Conservation (phyloP, 2,888 invertebrate species). For the Acronicta alni region DNA sequence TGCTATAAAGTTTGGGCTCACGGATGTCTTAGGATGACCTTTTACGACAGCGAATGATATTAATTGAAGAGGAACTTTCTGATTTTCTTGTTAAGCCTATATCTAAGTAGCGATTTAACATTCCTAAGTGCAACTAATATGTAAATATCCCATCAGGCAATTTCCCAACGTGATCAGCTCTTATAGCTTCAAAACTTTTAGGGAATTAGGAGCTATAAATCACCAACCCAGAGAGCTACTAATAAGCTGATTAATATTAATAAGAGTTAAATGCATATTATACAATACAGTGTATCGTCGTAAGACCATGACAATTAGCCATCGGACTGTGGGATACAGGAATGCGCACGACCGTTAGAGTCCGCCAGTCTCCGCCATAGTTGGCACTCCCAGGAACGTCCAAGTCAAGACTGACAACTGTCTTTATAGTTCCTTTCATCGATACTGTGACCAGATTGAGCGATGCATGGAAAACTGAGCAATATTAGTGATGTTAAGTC, state of each 20-base stretch:
- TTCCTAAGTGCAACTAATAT: too few species aligned
- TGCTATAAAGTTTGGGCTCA: slow-evolving; percentile 25
- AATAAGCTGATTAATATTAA: slow-evolving; percentile 26
- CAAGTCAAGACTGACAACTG: slow-evolving; percentile 28
- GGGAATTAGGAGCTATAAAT: too few species aligned
- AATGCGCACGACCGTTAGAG: slow-evolving; percentile 86
- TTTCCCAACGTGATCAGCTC: too few species aligned
- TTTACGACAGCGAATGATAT: background rate
- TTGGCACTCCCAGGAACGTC: slow-evolving; percentile 71
- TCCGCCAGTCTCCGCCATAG: slow-evolving; percentile 78
- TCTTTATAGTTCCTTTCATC: slow-evolving; percentile 26
- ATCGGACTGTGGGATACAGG: slow-evolving; percentile 66
- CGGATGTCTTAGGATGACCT: background rate
- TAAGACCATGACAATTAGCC: slow-evolving; percentile 81
- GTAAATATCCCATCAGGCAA: too few species aligned
- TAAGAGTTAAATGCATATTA: slow-evolving; percentile 30
- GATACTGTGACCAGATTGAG: slow-evolving; percentile 19
- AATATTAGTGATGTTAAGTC: slow-evolving; percentile 5
- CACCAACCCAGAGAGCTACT: background rate
- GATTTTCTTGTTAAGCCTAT: too few species aligned
- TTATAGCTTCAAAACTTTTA: too few species aligned
- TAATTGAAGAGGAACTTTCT: background rate
- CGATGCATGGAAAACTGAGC: slow-evolving; percentile 23
- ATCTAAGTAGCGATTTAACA: too few species aligned
- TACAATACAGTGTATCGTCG: slow-evolving; percentile 48